Base-by-base conservation (phyloP, 2,888 invertebrate species). In the Elmis aenea region DNA sequence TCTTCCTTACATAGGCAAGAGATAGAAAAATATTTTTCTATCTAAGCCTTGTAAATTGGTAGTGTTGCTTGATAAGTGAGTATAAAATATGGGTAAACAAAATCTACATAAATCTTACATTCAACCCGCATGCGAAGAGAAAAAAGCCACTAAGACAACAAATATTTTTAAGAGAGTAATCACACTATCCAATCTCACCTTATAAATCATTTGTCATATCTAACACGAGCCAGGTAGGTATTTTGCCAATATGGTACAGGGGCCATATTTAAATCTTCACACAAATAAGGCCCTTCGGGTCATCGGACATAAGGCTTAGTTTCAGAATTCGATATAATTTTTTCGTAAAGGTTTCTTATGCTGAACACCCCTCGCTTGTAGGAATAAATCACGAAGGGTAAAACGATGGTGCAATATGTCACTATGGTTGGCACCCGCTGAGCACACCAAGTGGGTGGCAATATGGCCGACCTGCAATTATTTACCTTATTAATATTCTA, bases 341-440 rank as follows among this genome's bases (percentile, higher is more conserved):
- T 45, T 43, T 50, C 53, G 49, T 50, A 47, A 42, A 51, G 38
- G 38, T 45, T 43, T 39, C 46, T 45, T 42, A 29, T 35, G 37
- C 35, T 49, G 48, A 47, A 54, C 59, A 57, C 62, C 59, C 58
- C 53, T 58, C 55, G 51, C 48, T 55, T 55, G 56, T 50, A 48
- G 47, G 50, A 40, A 57, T 62, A 61, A 64, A 59, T 62, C 52
- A 56, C 45, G 42, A 46, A 52, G 53, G 57, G 48, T 55, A 36
- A 51, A 57, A 58, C 59, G 56, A 51, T 53, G 59, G 58, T 50
- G 60, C 61, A 65, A 64, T 67, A 64, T 64, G 66, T 67, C 66
- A 47, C 42, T 59, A 54, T 55, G 57, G 60, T 50, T 55, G 62
- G 61, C 61, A 59, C 62, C 64, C 55, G 58, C 58, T 56, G 62